These are phyloP conservation scores for Paramisgurnus dabryanus DNA, from an alignment of 2,113 vertebrate genomes.

Conservation along the genomic window DNA sequence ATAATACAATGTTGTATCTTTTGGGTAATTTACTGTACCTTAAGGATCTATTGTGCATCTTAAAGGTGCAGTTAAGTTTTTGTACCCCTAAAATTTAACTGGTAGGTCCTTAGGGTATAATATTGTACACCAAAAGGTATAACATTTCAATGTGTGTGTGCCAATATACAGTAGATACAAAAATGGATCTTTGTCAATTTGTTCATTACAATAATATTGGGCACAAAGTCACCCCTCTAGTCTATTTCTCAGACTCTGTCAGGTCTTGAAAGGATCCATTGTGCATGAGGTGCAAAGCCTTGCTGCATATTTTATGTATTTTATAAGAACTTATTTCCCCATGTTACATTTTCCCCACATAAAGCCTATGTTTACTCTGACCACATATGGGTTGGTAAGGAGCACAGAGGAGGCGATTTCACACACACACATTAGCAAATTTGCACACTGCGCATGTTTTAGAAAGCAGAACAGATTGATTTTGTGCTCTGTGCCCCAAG, in stretches of 20 bases:
- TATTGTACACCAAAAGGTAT: too few relatives aligned
- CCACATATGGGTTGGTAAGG: neutral
- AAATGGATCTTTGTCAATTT: neutral
- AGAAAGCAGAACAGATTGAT: conserved; percentile 32
- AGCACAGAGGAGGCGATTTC: conserved; percentile 5
- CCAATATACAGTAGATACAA: too few relatives aligned
- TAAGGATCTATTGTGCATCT: too few relatives aligned
- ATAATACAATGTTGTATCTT: too few relatives aligned
- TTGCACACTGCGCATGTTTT: conserved; percentile 21
- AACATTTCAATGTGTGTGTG: too few relatives aligned
- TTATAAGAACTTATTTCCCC: neutral
- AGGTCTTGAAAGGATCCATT: conserved; percentile 18
- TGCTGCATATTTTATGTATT: conserved; percentile 10
- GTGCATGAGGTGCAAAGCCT: conserved; percentile 19
- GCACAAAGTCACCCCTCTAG: neutral
- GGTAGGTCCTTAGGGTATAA: too few relatives aligned
- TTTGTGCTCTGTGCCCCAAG: neutral
- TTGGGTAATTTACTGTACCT: too few relatives aligned
- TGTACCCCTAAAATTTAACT: too few relatives aligned
- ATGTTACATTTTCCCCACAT: conserved; percentile 7
- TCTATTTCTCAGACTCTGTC: conserved; percentile 12
- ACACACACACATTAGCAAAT: neutral
- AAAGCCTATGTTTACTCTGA: conserved; percentile 5
- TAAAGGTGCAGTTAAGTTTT: too few relatives aligned
- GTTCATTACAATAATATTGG: neutral